These are phyloP conservation scores for Nannobrachium achirus DNA, from an alignment of 2,113 vertebrate species.

Conservation along the genomic window DNA sequence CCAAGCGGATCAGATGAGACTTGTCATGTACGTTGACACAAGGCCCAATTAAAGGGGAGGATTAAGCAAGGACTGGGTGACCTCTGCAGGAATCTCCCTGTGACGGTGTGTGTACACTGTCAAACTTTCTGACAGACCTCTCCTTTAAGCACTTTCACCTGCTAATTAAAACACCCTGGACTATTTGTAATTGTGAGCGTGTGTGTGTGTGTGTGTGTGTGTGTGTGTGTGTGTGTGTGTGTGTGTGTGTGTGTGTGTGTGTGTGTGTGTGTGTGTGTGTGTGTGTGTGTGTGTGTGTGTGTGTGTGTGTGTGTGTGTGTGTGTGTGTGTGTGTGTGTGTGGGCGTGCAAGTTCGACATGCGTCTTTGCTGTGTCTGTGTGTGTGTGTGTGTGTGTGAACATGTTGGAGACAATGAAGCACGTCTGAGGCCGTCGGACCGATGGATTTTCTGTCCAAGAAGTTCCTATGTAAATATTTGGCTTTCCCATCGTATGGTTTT, in stretches of 20 bases:
- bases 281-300: neutral
- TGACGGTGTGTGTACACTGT: slow-evolving; percentile 79
- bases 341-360: neutral
- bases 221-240: slow-evolving; percentile 7
- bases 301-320: neutral
- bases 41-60: slow-evolving; percentile 84
- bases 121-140: slow-evolving; percentile 71
- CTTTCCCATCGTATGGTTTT: slow-evolving; percentile 51
- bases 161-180: slow-evolving; percentile 76
- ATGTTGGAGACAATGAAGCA: slow-evolving; percentile 29
- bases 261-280: slow-evolving; percentile 6
- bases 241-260: slow-evolving; percentile 7
- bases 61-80: slow-evolving; percentile 83
- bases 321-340: neutral
- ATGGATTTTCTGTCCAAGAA: slow-evolving; percentile 68
- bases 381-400: slow-evolving; percentile 11
- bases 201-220: slow-evolving; percentile 1
- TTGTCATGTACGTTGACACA: slow-evolving; percentile 77
- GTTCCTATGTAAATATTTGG: slow-evolving; percentile 81
- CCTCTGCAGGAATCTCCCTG: slow-evolving; percentile 79
- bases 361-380: neutral
- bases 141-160: slow-evolving; percentile 84
- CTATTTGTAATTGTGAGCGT: neutral
- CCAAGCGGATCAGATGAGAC: slow-evolving; percentile 79
- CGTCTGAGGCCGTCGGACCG: slow-evolving; percentile 25